phyloP scores from a whole-genome alignment of 2,888 invertebrate species.

The Euplagia quadripunctaria region DNA sequence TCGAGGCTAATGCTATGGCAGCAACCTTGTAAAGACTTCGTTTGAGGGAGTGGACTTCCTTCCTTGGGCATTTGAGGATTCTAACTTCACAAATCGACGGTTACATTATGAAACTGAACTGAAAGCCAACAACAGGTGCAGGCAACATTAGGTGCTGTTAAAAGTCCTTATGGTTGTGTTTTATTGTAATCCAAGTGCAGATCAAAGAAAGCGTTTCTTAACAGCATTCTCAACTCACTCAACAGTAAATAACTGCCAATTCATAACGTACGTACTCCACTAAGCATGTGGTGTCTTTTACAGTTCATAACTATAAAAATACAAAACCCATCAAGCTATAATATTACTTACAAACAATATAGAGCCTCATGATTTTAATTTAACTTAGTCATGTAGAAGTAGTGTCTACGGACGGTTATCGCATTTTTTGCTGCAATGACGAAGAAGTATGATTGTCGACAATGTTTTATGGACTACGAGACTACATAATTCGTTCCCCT shows the following conservation, averaged over 20 bases:
- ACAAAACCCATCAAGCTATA: background rate
- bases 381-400: background rate
- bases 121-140: background rate
- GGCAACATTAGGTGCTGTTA: background rate
- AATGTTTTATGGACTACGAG: background rate
- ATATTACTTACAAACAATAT: constrained; percentile 4
- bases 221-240: background rate
- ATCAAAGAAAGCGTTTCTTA: background rate
- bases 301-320: background rate
- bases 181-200: background rate
- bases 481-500: background rate
- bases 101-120: background rate
- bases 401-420: background rate
- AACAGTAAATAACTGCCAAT: background rate
- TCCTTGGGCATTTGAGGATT: background rate
- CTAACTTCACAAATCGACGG: background rate
- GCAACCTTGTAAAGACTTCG: background rate
- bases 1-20: background rate
- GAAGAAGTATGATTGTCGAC: background rate
- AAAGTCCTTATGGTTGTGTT: background rate
- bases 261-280: background rate
- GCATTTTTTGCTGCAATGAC: background rate
- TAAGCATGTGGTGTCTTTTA: background rate
- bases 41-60: background rate
- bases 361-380: background rate